These are phyloP conservation scores for Scomber japonicus DNA, from an alignment of 2,113 vertebrate species.

Conservation along the genomic window DNA sequence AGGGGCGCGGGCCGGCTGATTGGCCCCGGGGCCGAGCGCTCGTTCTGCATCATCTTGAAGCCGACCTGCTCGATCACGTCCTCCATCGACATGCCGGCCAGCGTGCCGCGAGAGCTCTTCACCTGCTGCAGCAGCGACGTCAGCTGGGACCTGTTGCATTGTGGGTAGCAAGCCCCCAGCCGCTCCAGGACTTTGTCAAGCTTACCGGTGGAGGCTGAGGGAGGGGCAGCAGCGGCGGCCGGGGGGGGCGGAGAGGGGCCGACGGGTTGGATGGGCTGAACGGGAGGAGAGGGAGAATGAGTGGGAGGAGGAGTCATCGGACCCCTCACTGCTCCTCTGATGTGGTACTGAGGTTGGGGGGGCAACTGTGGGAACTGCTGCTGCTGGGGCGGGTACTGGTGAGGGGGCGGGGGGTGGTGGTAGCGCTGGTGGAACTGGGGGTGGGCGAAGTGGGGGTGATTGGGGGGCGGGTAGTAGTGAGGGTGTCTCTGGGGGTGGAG, in stretches of 20 bases:
- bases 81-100: slow-evolving; percentile 93
- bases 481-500: slow-evolving; percentile 53
- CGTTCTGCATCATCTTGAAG: slow-evolving; percentile 80
- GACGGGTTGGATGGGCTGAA: neutral
- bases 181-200: slow-evolving; percentile 93
- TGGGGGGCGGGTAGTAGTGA: slow-evolving; percentile 12
- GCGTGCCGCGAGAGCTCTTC: slow-evolving; percentile 90
- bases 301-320: slow-evolving; percentile 47
- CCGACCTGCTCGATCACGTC: slow-evolving; percentile 90
- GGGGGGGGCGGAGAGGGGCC: slow-evolving; percentile 38
- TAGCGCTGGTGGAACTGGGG: slow-evolving; percentile 11
- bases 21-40: slow-evolving; percentile 74
- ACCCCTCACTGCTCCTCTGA: slow-evolving; percentile 1
- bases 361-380: neutral
- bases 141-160: slow-evolving; percentile 90
- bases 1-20: slow-evolving; percentile 48
- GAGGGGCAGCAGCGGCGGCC: neutral
- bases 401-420: slow-evolving; percentile 1
- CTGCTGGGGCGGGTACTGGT: neutral
- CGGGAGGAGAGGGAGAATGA: slow-evolving; percentile 66
- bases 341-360: slow-evolving; percentile 3
- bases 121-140: slow-evolving; percentile 92
- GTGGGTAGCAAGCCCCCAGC: slow-evolving; percentile 87
- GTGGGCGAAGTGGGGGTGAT: neutral
- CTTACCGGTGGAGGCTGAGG: slow-evolving; percentile 77